Conservation (phyloP, 1,140 invertebrate species). For the Arctopsyche grandis region DNA sequence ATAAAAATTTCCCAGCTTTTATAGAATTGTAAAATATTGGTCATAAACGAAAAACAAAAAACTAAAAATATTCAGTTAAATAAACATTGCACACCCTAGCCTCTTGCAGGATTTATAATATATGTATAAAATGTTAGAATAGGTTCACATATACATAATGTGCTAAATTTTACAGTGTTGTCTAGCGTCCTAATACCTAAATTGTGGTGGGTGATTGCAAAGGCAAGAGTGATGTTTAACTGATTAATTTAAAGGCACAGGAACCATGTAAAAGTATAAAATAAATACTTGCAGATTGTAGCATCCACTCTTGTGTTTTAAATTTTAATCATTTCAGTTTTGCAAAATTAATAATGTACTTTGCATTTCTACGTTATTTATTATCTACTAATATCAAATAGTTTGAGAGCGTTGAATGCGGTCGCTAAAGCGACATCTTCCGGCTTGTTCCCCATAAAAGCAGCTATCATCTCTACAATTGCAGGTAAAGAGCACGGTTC, state of each 20-base stretch:
- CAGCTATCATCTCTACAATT: slow-evolving; percentile 93
- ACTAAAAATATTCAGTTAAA: neutral
- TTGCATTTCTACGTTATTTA: neutral
- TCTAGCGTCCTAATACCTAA: neutral
- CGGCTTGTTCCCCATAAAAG: slow-evolving; percentile 85
- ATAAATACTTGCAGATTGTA: neutral
- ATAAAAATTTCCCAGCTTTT: neutral
- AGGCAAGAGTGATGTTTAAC: slow-evolving; percentile 37
- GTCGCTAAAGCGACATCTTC: slow-evolving; percentile 93
- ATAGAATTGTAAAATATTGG: slow-evolving; percentile 18
- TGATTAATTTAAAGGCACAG: slow-evolving; percentile 6
- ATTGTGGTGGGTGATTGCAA: slow-evolving; percentile 30
- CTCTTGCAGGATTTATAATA: slow-evolving; percentile 3
- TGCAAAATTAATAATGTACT: neutral
- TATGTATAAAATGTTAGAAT: neutral
- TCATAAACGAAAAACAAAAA: neutral
- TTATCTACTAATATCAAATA: slow-evolving; percentile 88
- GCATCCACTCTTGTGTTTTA: neutral
- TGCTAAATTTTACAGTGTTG: neutral
- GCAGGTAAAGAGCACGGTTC: slow-evolving; percentile 94
- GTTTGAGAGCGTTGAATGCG: slow-evolving; percentile 91
- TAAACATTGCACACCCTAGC: slow-evolving; percentile 38
- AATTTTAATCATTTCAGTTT: neutral
- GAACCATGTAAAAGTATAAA: slow-evolving; percentile 17
- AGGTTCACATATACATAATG: slow-evolving; percentile 4